These are phyloP conservation scores for Platalea minor DNA, from an alignment of 2,797 vertebrate species.

Conservation along the genomic window DNA sequence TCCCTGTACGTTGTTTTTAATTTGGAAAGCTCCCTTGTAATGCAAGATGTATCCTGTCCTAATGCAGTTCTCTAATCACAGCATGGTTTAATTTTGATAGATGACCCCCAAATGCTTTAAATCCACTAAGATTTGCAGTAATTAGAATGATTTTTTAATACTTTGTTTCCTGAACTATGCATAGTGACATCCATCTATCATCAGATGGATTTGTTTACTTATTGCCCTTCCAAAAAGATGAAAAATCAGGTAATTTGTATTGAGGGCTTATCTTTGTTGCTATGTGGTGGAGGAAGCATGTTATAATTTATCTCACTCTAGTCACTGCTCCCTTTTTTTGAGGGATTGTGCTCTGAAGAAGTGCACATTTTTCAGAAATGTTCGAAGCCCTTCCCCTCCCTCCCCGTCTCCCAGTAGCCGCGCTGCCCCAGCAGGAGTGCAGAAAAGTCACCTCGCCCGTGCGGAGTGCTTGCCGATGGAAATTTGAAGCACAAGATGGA, in stretches of 20 bases:
- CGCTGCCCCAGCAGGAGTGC: neutral
- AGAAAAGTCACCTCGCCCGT: neutral
- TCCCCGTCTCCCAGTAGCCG: neutral
- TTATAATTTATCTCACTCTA: neutral
- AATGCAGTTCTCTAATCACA: slow-evolving; percentile 34
- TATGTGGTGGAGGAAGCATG: neutral
- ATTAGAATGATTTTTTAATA: slow-evolving; percentile 23
- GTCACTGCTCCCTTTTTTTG: neutral
- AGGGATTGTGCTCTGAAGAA: neutral
- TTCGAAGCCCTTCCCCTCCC: neutral
- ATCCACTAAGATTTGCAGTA: slow-evolving; percentile 15
- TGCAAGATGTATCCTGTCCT: neutral
- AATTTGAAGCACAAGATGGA: neutral
- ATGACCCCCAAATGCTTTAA: slow-evolving; percentile 53
- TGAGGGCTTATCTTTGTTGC: neutral
- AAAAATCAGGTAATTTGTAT: neutral
- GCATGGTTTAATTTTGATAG: slow-evolving; percentile 56
- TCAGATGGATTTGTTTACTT: slow-evolving; percentile 55
- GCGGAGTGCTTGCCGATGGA: neutral
- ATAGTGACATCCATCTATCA: neutral
- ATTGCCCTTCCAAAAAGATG: neutral
- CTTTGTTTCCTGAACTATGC: slow-evolving; percentile 36
- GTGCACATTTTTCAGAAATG: neutral
- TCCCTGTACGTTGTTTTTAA: slow-evolving; percentile 16
- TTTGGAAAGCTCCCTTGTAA: slow-evolving; percentile 43